Evolutionary conservation across 2,113 vertebrate species (phyloP), one percentile per base, ranked within the genome.

Genomic region (Eublepharis macularius): DNA sequence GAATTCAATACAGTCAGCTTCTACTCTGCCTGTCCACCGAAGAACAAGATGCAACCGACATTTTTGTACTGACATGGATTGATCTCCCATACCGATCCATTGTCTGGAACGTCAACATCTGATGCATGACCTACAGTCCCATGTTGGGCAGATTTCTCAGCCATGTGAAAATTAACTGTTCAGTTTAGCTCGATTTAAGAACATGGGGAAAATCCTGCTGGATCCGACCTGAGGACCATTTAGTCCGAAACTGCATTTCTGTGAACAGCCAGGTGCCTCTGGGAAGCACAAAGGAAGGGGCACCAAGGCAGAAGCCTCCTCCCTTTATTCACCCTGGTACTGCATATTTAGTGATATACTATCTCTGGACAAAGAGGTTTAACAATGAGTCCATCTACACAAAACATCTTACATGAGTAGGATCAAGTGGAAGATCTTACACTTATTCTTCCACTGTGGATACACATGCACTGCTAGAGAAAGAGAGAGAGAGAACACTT

Each of bases 31-130:
- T 0, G 0, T n/a, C 29, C 70, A 63, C 26, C 13, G 19, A 14
- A 19, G 43, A 10, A 2, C 0, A 0, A 11, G 24, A 12, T 10
- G 16, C n/a, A 34, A 70, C 16, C 16, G 21, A 19, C 69, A 19
- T 39, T 70, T 39, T 39, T 34, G 17, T 34, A 2, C 4, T 36
- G 16, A 70, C 36, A 70, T 36, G 17, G 8, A 70, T 16, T 21
- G 26, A 63, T 21, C 60, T 63, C 26, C 60, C 34, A 41, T 39
- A 70, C 34, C 17, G 6, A 19, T 36, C 69, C n/a, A 36, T 34
- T 69, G 7, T 36, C 66, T 34, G 36, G 16, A 19, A 39, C 21
- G 69, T 36, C 69, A 70, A 70, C 36, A 39, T 70, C 39, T 70
- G 34, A 2, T 14, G 6, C 34, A 70, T 39, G 34, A 17, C 17